These are phyloP conservation scores for Nyctalus aviator DNA, from an alignment of 2,797 vertebrate species.

Conservation along the genomic window DNA sequence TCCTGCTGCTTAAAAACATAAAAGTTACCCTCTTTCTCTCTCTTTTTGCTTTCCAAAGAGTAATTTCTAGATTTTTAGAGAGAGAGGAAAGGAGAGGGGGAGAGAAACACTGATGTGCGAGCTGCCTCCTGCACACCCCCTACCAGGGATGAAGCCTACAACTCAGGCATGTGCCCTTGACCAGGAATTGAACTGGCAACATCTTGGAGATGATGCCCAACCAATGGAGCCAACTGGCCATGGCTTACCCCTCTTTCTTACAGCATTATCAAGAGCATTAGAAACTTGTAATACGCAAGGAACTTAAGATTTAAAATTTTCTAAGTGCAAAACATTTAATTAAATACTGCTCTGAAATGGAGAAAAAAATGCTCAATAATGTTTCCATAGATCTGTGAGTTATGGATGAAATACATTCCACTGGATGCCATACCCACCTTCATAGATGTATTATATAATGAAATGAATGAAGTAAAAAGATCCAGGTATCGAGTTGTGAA, in stretches of 20 bases:
- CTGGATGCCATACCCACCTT: slow-evolving; percentile 91
- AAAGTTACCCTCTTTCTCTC: neutral
- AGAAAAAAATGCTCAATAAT: neutral
- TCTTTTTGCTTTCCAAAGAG: neutral
- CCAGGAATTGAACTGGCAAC: neutral
- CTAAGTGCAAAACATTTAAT: neutral
- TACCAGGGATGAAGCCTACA: neutral
- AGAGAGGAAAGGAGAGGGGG: neutral
- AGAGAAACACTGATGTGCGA: neutral
- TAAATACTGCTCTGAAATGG: slow-evolving; percentile 37
- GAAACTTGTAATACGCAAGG: neutral
- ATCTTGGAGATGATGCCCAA: neutral
- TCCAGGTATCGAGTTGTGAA: slow-evolving; percentile 99
- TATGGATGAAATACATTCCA: neutral
- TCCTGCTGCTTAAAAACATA: neutral
- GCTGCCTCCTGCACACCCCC: neutral
- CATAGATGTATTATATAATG: slow-evolving; percentile 98
- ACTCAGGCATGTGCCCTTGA: neutral
- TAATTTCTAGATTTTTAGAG: neutral
- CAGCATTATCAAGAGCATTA: slow-evolving; percentile 10
- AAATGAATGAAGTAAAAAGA: slow-evolving; percentile 98
- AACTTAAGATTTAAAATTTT: slow-evolving; percentile 9
- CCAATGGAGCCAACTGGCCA: neutral
- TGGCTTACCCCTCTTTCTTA: neutral
- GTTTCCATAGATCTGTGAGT: neutral